Evolutionary conservation across 1,140 invertebrate species (phyloP), one percentile per base, ranked within the genome.

Genomic region (Brachionus sp.): DNA sequence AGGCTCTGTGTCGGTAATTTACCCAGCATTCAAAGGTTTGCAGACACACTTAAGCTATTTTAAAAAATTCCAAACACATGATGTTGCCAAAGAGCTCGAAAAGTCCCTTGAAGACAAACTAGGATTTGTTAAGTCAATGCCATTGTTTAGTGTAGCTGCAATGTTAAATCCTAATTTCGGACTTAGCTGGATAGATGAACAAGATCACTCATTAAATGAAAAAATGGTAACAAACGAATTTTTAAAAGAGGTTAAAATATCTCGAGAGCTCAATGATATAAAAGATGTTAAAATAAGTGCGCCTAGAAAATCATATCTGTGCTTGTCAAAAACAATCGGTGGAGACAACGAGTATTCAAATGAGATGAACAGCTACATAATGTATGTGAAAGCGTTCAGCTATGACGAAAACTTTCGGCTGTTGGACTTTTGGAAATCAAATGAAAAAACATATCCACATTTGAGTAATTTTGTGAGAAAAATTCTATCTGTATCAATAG

Each of bases 281-380:
- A 66, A 37, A n/a, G n/a, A 33, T 33, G 64, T n/a, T 0, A 66
- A 66, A 9, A 33, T 37, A 66, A 66, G 12, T 66, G 25, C n/a
- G 33, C 64, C 64, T 13, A 66, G 29, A 66, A 66, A 66, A 33
- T 66, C 64, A 12, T 66, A 66, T 37, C 33, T 66, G 64, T 66
- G 64, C 23, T 37, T 66, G 25, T 66, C 64, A 10, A 64, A 16
- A 37, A 66, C 9, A 5, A n/a, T 16, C 13, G 64, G 9, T 33
- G 33, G n/a, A 5, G 64, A 66, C 5, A 66, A 37, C 33, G 64
- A 66, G n/a, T 37, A 37, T 33, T 33, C 33, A 3, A 66, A 66
- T 66, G 64, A 66, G 29, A 13, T 66, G 64, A 66, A 66, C n/a
- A 66, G 33, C 6, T 66, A 66, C 33, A 33, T 66, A 10, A 66